Base-by-base conservation (phyloP, 1,140 invertebrate genomes). In the Eriocheir sinensis region DNA sequence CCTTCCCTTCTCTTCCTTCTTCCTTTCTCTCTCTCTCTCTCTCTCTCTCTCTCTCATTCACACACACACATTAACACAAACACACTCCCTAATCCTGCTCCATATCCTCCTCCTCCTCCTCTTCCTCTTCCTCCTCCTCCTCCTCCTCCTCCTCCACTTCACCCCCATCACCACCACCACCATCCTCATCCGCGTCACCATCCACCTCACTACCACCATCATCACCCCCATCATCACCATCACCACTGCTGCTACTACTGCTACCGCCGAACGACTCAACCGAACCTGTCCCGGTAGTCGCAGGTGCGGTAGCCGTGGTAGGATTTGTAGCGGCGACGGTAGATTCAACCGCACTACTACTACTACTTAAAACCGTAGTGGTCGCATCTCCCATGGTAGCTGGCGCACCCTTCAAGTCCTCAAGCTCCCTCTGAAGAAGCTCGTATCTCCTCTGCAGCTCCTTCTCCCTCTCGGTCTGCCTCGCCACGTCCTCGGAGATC, bases 381-480 rank as follows among this genome's bases (percentile, higher is more conserved):
- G 91, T 41, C 17, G 44, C 36, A 48, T 32, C 72, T 86, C 36
- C 27, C 30, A 21, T 72, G n/a, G 93, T 27, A 36, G 32, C 3
- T 12, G 40, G 17, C 21, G 89, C 21, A 6, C 92, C 89, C 27
- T 93, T 93, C 17, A 93, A 80, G 32, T 79, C 95, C 30, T 93
- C 72, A 9, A 91, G 79, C 3, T 96, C 96, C 53, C 97, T 96
- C 48, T 97, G 96, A 0, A 99, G 97, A 95, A 98, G 97, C 27
- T 97, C 97, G 96, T 98, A 99, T 95, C 97, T 97, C 94, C 97
- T 97, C 97, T 99, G 99, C 48, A 99, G 97, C 92, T 97, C 97
- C 96, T 98, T 98, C 96, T 99, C 99, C 95, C 99, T 97, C 95
- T 99, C 98, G 92, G 98, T 98, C 97, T 99, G 99, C 92, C 98